Evolutionary conservation across 1,140 invertebrate genomes (phyloP).

Genomic region (Lerema accius): DNA sequence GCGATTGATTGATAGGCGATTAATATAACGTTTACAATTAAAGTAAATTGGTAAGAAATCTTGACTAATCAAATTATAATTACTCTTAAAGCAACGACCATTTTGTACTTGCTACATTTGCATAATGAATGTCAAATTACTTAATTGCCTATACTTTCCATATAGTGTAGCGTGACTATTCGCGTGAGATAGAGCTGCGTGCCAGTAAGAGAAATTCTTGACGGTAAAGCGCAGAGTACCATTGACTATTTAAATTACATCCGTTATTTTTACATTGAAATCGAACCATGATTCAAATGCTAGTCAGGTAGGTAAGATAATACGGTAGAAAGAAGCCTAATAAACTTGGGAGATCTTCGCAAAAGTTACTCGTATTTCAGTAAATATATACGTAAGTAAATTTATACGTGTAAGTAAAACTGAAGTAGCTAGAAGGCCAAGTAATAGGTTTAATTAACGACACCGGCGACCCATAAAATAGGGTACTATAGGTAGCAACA

Average conservation of each 20-base stretch:
- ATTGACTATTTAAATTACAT: not conserved
- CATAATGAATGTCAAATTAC: slow-evolving; percentile 25
- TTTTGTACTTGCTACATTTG: not conserved
- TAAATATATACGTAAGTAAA: no score
- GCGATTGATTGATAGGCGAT: not conserved
- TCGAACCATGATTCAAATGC: not conserved
- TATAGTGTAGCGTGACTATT: slow-evolving; percentile 49
- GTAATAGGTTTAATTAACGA: slow-evolving; percentile 69
- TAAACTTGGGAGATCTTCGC: no score
- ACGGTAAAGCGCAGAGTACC: slow-evolving; percentile 2
- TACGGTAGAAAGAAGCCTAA: no score
- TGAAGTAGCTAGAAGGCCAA: slow-evolving; percentile 36
- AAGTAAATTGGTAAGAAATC: no score
- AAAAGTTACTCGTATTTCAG: no score
- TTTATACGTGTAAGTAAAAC: slow-evolving; percentile 14
- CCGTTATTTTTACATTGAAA: not conserved
- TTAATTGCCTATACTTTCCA: slow-evolving; percentile 39
- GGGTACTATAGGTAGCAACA: slow-evolving; percentile 44
- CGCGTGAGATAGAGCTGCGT: slow-evolving; percentile 50
- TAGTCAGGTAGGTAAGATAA: not conserved
- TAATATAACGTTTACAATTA: no score
- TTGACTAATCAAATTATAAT: not conserved
- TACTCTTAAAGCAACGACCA: not conserved
- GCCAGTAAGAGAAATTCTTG: slow-evolving; percentile 50
- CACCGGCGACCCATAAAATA: slow-evolving; percentile 68